These are phyloP conservation scores for Pleuronectes platessa DNA, from an alignment of 2,113 vertebrate genomes.

Conservation along the genomic window DNA sequence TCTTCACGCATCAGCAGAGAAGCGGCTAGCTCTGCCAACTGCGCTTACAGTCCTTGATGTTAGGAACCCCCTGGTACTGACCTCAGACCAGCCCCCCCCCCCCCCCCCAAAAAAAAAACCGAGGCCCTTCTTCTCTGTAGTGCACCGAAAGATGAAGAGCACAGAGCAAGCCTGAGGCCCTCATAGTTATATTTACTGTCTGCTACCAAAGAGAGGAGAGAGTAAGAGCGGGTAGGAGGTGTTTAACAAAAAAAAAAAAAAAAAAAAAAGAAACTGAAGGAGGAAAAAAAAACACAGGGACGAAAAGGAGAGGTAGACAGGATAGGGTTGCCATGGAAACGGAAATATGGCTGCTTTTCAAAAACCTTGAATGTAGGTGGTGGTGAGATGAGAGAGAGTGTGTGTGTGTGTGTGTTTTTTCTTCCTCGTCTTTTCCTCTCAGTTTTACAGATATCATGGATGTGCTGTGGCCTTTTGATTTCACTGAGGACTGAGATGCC, in stretches of 20 bases:
- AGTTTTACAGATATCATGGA: slow-evolving; percentile 71
- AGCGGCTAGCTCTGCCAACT: background rate
- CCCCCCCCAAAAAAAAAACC: background rate
- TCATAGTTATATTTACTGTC: slow-evolving; percentile 73
- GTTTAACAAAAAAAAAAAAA: slow-evolving; percentile 42
- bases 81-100: slow-evolving; percentile 18
- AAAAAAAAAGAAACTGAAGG: slow-evolving; percentile 24
- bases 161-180: slow-evolving; percentile 64
- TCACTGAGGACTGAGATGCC: slow-evolving; percentile 36
- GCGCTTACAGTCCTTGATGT: slow-evolving; percentile 16
- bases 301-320: slow-evolving; percentile 69
- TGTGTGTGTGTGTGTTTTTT: slow-evolving; percentile 16
- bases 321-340: slow-evolving; percentile 79
- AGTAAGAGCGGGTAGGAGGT: slow-evolving; percentile 58
- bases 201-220: slow-evolving; percentile 62
- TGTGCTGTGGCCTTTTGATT: slow-evolving; percentile 59
- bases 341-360: slow-evolving; percentile 82
- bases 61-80: slow-evolving; percentile 37
- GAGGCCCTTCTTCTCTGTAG: slow-evolving; percentile 47
- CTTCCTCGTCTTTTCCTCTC: slow-evolving; percentile 54
- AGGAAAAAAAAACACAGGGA: slow-evolving; percentile 47
- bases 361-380: slow-evolving; percentile 83
- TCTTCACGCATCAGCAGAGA: slow-evolving; percentile 3
- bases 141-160: slow-evolving; percentile 62
- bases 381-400: slow-evolving; percentile 67